Evolutionary conservation across 2,797 vertebrate species (phyloP).

Genomic region (Rhinella marina): DNA sequence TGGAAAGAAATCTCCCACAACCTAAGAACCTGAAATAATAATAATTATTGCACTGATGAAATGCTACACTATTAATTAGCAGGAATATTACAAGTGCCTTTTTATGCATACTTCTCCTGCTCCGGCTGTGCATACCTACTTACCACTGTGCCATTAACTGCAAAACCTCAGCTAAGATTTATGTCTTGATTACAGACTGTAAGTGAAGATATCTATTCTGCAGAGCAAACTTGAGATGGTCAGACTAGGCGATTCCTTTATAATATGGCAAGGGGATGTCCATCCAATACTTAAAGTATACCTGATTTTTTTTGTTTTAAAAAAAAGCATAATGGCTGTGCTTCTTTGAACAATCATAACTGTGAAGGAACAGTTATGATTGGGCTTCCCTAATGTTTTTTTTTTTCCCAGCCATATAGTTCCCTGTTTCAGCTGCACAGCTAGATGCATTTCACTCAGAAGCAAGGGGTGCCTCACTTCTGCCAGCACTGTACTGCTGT

Average conservation of each 20-base stretch:
- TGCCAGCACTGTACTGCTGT: too few species aligned
- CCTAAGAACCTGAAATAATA: slow-evolving; percentile 22
- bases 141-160: slow-evolving; percentile 38
- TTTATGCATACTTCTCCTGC: slow-evolving; percentile 27
- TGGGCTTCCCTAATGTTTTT: too few species aligned
- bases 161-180: slow-evolving; percentile 13
- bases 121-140: slow-evolving; percentile 46
- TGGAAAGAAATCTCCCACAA: not conserved
- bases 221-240: not conserved
- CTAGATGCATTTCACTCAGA: too few species aligned
- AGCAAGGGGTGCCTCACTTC: too few species aligned
- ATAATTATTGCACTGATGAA: slow-evolving; percentile 49
- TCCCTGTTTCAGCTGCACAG: too few species aligned
- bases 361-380: too few species aligned
- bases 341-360: too few species aligned
- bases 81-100: slow-evolving; percentile 42
- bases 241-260: not conserved
- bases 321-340: too few species aligned
- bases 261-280: not conserved
- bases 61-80: slow-evolving; percentile 51
- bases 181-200: slow-evolving; percentile 33
- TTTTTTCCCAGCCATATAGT: too few species aligned
- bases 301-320: too few species aligned
- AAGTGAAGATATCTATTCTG: slow-evolving; percentile 11
- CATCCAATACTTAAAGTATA: too few species aligned